A percentile compares a stretch with the other conserved stretches of the same genome.
phyloP scores from a whole-genome alignment of 2,113 vertebrate genomes.

The Pteropus alecto region DNA sequence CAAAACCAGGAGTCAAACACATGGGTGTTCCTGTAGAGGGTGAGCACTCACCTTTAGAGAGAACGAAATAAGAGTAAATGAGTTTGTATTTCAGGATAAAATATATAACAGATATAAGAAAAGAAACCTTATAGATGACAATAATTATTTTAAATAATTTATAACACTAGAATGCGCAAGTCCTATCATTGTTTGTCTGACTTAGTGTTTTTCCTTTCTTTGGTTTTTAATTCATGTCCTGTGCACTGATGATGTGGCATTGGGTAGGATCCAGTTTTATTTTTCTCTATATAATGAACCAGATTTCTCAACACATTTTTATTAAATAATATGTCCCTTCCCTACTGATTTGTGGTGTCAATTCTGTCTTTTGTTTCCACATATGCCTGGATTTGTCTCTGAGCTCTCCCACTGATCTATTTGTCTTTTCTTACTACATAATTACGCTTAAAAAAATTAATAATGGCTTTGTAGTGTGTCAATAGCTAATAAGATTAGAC shows the following conservation, averaged over 20 bases:
- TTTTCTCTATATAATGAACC: neutral
- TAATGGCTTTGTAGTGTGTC: neutral
- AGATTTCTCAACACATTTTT: neutral
- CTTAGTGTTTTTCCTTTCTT: neutral
- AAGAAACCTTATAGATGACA: too few relatives aligned
- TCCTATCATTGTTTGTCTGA: too few relatives aligned
- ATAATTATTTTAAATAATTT: neutral
- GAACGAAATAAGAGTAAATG: neutral
- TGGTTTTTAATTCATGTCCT: neutral
- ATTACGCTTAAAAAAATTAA: neutral
- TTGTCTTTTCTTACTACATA: neutral
- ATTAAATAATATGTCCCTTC: neutral
- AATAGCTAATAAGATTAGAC: neutral
- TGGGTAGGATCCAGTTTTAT: neutral
- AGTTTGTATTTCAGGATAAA: neutral
- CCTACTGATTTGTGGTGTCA: neutral
- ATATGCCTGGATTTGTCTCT: neutral
- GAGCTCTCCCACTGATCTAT: neutral
- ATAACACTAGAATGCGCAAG: neutral
- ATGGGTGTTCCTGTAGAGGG: rapidly evolving
- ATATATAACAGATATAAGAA: neutral
- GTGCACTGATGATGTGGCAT: neutral
- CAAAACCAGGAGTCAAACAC: neutral
- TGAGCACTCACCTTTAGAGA: neutral
- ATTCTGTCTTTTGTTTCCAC: neutral